phyloP scores from a whole-genome alignment of 2,888 invertebrate genomes.

The Heliothis peltigera region DNA sequence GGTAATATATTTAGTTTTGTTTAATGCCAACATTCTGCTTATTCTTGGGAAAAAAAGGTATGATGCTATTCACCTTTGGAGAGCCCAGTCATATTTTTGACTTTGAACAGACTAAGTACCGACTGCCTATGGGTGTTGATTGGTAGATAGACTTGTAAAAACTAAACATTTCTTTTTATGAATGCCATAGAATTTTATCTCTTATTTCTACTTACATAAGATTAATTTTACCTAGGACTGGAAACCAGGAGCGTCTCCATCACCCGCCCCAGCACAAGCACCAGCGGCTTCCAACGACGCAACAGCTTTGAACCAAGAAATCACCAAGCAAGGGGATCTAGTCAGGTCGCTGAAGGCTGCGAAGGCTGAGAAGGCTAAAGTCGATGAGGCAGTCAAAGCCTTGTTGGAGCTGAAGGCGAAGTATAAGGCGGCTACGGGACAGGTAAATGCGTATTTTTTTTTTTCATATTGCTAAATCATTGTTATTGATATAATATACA shows the following conservation, averaged over 20 bases:
- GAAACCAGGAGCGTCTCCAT: constrained; percentile 70
- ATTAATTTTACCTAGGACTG: constrained; percentile 23
- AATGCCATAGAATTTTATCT: no score
- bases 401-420: constrained; percentile 93
- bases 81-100: no score
- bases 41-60: no score
- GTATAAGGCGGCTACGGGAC: constrained; percentile 89
- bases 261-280: constrained; percentile 60
- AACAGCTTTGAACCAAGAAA: constrained; percentile 69
- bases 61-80: no score
- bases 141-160: no score
- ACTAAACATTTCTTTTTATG: no score
- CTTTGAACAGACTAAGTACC: no score
- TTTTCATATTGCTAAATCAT: no score
- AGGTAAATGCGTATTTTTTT: not conserved
- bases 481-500: no score
- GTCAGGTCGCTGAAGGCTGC: constrained; percentile 92
- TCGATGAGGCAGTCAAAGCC: constrained; percentile 84
- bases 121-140: no score
- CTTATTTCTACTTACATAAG: not conserved
- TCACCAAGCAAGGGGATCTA: constrained; percentile 66
- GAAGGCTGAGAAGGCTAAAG: constrained; percentile 85
- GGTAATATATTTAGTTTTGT: no score
- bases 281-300: constrained; percentile 15
- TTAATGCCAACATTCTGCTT: no score